These are phyloP conservation scores for Tokudaia muenninki DNA, from an alignment of 2,797 vertebrate genomes.

Conservation along the genomic window DNA sequence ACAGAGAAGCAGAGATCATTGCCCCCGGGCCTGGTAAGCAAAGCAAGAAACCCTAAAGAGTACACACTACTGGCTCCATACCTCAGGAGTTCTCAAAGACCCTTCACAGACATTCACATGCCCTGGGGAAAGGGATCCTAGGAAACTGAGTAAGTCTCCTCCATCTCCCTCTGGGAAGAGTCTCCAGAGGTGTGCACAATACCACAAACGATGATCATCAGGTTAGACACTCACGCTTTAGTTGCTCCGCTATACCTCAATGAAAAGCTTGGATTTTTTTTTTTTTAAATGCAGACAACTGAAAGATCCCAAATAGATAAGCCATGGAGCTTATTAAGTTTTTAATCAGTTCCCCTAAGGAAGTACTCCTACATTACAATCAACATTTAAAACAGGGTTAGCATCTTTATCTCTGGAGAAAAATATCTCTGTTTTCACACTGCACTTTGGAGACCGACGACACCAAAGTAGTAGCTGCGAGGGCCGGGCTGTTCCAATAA, in stretches of 20 bases:
- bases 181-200: background rate
- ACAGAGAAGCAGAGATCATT: background rate
- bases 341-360: background rate
- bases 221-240: rapidly evolving
- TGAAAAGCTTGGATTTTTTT: background rate
- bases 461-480: no score
- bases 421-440: background rate
- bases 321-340: background rate
- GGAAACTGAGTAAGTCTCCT: background rate
- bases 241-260: rapidly evolving
- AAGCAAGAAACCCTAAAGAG: background rate
- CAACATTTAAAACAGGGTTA: background rate
- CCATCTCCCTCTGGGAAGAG: background rate
- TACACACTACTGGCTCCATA: rapidly evolving
- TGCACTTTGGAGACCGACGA: rapidly evolving
- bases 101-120: background rate
- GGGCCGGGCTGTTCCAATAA: background rate
- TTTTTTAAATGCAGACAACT: background rate
- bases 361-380: rapidly evolving
- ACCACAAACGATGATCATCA: rapidly evolving
- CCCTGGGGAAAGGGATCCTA: background rate
- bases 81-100: background rate
- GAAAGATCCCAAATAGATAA: background rate
- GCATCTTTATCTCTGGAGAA: no score
- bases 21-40: background rate